Conservation (phyloP, 2,888 invertebrate genomes). For the Yponomeuta sedellus region DNA sequence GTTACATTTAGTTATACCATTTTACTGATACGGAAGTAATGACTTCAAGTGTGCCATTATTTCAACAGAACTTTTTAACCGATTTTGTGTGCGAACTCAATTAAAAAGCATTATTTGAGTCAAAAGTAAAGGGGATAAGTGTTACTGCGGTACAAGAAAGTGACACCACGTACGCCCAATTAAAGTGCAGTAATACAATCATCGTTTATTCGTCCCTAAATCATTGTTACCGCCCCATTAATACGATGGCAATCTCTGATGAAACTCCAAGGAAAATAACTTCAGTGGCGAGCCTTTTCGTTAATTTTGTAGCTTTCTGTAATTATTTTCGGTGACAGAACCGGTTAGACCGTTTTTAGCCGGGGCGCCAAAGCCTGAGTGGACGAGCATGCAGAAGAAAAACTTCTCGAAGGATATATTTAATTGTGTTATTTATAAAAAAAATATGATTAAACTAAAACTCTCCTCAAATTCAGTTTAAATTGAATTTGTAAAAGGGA, state of each 20-base stretch:
- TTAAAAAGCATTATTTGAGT: too few relatives aligned
- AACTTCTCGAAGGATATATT: not conserved
- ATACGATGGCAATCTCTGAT: slow-evolving; percentile 1
- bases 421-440: too few relatives aligned
- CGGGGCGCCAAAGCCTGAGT: not conserved
- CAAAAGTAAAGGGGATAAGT: not conserved
- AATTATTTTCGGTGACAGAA: not conserved
- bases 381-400: not conserved
- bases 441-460: not conserved
- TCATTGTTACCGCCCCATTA: slow-evolving; percentile 2
- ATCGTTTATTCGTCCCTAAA: not conserved
- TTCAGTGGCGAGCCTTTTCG: not conserved
- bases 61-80: too few relatives aligned
- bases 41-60: too few relatives aligned
- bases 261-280: not conserved
- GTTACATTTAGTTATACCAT: too few relatives aligned
- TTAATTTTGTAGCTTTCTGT: not conserved
- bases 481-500: too few relatives aligned
- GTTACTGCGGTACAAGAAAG: not conserved
- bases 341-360: not conserved
- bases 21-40: too few relatives aligned
- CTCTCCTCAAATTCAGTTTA: too few relatives aligned
- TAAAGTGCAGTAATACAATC: not conserved
- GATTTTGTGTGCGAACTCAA: too few relatives aligned
- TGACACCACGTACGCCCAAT: not conserved